phyloP scores from a whole-genome alignment of 2,113 vertebrate genomes.

The Girardinichthys multiradiatus region DNA sequence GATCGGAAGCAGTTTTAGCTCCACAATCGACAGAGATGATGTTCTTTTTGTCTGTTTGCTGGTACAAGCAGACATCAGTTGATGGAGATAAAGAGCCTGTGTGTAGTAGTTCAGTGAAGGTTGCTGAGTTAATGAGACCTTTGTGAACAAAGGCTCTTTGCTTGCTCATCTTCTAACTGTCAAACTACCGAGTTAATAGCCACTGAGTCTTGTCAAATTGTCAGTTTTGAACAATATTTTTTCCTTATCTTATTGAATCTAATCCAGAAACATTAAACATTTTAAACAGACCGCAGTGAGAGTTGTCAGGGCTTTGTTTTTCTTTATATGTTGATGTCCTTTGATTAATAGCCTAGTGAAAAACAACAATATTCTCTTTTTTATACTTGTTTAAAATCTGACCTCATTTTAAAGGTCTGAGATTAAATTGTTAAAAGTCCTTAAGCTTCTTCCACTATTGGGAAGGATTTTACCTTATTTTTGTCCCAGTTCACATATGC shows the following conservation, averaged over 20 bases:
- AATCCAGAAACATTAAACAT: conserved; percentile 22
- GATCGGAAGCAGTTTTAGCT: neutral
- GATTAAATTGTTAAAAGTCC: conserved; percentile 18
- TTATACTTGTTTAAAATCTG: neutral
- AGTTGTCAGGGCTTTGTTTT: conserved; percentile 3
- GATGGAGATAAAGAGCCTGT: conserved; percentile 50
- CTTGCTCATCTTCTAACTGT: conserved; percentile 23
- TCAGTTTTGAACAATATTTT: conserved; percentile 16
- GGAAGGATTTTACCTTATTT: conserved; percentile 1
- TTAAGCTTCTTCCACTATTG: conserved; percentile 15
- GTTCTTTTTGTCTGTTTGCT: conserved; percentile 51
- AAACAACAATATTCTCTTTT: neutral
- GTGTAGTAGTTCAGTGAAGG: conserved; percentile 40
- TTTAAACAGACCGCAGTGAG: neutral
- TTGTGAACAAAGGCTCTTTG: conserved; percentile 30
- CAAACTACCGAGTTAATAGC: conserved; percentile 35
- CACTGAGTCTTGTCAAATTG: conserved; percentile 21
- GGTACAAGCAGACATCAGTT: conserved; percentile 30
- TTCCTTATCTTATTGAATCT: conserved; percentile 18
- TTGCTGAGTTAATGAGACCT: conserved; percentile 54
- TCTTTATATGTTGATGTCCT: conserved; percentile 11
- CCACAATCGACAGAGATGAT: conserved; percentile 26
- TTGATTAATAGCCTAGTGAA: conserved; percentile 26
- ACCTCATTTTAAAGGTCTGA: conserved; percentile 10
- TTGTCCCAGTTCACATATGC: conserved; percentile 19